Evolutionary conservation across 2,113 vertebrate genomes (phyloP), one percentile per base, ranked within the genome.

Genomic region (Lonchura striata): DNA sequence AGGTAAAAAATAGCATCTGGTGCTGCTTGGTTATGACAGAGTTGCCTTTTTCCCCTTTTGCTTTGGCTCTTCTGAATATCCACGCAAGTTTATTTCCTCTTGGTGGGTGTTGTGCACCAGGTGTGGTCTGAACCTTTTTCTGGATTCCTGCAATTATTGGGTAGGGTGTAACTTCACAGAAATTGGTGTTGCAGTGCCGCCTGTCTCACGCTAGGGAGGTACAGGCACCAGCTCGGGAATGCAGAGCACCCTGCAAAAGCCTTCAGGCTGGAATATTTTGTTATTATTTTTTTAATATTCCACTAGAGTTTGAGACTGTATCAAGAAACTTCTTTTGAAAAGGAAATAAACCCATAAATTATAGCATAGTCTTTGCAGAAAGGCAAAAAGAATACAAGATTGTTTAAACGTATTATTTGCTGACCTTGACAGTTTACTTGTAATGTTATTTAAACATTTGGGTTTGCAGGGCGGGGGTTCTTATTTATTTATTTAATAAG

Each of bases 381-480:
- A 92, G 93, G 95, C 95, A 89, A 86, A 74, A 89, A 79, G 88
- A 97, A 92, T 82, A 65, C 57, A 65, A 88, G 79, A 90, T 59
- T 91, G 90, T 96, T 97, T 95, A 96, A 97, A 97, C 66, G 52
- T 59, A 54, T 91, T 95, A 86, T 85, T 95, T 97, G 93, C 96
- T 92, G 96, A 98, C 97, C 97, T 97, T 96, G 96, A 92, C 96
- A 89, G 88, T 97, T 97, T 93, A 59, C 94, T 94, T 97, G 86
- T 97, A 96, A 94, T 94, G 94, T 97, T 97, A 92, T 96, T 97
- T 97, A 98, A 98, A 97, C 97, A 97, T 97, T 98, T 96, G 96
- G 91, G 75, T 97, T 52, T 84, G 69, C 83, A 15, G 88, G 92
- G 83, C 1, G 11, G 20, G 14, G 20, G 66, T 68, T 86, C 65